Evolutionary conservation across 1,140 invertebrate species (phyloP).

Genomic region (Drosophila bifasciata): DNA sequence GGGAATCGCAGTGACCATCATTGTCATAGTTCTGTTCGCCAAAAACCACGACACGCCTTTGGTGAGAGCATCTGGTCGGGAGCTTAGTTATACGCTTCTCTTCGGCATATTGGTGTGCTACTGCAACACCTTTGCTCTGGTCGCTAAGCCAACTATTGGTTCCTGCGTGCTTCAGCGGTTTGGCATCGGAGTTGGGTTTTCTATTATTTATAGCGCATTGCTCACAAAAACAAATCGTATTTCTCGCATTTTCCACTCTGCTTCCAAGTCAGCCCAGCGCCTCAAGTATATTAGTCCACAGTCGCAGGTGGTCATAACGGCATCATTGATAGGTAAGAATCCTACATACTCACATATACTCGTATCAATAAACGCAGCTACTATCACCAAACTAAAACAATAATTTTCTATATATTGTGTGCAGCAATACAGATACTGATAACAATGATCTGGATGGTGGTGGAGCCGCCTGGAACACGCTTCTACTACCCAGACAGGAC

Average conservation of each 20-base stretch:
- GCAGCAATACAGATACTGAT: constrained; percentile 88
- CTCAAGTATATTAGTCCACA: constrained; percentile 87
- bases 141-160: constrained; percentile 88
- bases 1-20: constrained; percentile 88
- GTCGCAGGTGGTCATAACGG: constrained; percentile 88
- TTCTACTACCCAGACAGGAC: constrained; percentile 86
- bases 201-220: constrained; percentile 93
- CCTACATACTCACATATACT: background rate
- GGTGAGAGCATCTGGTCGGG: constrained; percentile 92
- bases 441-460: constrained; percentile 88
- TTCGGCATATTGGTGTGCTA: constrained; percentile 85
- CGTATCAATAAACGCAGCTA: background rate
- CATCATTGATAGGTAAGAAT: constrained; percentile 85
- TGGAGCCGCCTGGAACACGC: constrained; percentile 88
- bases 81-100: constrained; percentile 92
- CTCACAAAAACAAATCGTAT: constrained; percentile 95
- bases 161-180: constrained; percentile 89
- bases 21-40: constrained; percentile 88
- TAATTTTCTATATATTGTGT: background rate
- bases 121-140: constrained; percentile 87
- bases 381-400: too few relatives aligned
- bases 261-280: constrained; percentile 92
- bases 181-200: constrained; percentile 91
- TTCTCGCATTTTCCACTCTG: constrained; percentile 92
- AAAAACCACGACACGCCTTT: constrained; percentile 91